A percentile compares a stretch with the other conserved stretches of the same genome.
Conservation (phyloP, 1,140 invertebrate species). For the Habropoda laboriosa region DNA sequence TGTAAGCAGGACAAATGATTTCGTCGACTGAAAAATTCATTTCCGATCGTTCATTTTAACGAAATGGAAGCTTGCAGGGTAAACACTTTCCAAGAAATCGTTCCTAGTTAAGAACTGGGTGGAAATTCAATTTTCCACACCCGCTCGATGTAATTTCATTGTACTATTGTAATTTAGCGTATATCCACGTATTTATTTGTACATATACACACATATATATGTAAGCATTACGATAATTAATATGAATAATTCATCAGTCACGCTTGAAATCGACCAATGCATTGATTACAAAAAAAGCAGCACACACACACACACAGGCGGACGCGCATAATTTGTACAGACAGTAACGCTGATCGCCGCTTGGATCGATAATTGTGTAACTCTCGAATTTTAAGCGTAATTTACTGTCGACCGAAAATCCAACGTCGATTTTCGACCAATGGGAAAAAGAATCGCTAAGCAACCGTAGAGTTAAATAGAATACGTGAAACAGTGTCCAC, state of each 20-base stretch:
- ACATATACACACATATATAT: neutral
- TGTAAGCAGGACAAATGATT: too few relatives aligned
- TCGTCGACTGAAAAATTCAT: too few relatives aligned
- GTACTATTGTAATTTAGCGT: neutral
- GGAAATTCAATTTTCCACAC: neutral
- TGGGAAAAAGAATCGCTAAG: conserved; percentile 61
- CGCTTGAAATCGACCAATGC: neutral
- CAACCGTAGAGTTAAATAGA: neutral
- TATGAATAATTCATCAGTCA: neutral
- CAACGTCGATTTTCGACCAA: neutral
- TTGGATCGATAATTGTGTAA: conserved; percentile 1
- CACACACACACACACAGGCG: too few relatives aligned
- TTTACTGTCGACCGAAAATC: neutral
- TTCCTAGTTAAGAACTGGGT: neutral
- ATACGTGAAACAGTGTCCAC: neutral
- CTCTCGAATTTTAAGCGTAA: conserved; percentile 1
- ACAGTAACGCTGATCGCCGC: too few relatives aligned
- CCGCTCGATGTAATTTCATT: neutral
- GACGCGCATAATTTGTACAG: too few relatives aligned
- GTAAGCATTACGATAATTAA: neutral
- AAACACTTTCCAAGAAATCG: neutral
- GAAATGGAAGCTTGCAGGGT: neutral
- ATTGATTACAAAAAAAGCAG: too few relatives aligned
- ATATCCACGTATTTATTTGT: neutral
- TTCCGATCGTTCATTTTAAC: too few relatives aligned